Conservation (phyloP, 1,140 invertebrate species). For the Drosophila grimshawi region DNA sequence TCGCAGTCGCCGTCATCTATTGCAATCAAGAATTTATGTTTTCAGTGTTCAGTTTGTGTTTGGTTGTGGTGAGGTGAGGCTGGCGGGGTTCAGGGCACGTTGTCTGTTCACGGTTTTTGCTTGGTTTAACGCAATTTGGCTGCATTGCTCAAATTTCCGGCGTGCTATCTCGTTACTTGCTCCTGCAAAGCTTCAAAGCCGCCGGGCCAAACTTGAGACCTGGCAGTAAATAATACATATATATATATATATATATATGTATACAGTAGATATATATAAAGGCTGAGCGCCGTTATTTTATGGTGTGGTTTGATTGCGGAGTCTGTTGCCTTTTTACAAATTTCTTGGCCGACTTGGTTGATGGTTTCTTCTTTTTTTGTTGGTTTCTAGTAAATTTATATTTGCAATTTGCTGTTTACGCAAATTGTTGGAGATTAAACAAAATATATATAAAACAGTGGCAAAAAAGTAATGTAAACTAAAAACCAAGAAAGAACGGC, state of each 20-base stretch:
- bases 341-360: background rate
- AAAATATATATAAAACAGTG: background rate
- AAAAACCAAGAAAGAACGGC: too few relatives aligned
- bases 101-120: slow-evolving; percentile 39
- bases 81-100: background rate
- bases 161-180: slow-evolving; percentile 60
- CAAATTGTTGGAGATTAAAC: too few relatives aligned
- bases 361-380: background rate
- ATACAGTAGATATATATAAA: too few relatives aligned
- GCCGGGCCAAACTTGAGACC: slow-evolving; percentile 29
- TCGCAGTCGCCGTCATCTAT: slow-evolving; percentile 57
- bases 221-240: background rate
- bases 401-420: background rate
- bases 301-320: slow-evolving; percentile 20
- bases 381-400: background rate
- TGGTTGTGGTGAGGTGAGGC: slow-evolving; percentile 29
- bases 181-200: slow-evolving; percentile 10
- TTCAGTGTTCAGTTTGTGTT: slow-evolving; percentile 68
- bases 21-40: slow-evolving; percentile 82
- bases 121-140: slow-evolving; percentile 80
- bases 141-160: slow-evolving; percentile 77
- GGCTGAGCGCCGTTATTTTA: background rate
- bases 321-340: background rate
- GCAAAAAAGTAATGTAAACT: background rate
- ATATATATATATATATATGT: background rate